These are phyloP conservation scores for Abramis brama DNA, from an alignment of 2,113 vertebrate species.

Conservation along the genomic window DNA sequence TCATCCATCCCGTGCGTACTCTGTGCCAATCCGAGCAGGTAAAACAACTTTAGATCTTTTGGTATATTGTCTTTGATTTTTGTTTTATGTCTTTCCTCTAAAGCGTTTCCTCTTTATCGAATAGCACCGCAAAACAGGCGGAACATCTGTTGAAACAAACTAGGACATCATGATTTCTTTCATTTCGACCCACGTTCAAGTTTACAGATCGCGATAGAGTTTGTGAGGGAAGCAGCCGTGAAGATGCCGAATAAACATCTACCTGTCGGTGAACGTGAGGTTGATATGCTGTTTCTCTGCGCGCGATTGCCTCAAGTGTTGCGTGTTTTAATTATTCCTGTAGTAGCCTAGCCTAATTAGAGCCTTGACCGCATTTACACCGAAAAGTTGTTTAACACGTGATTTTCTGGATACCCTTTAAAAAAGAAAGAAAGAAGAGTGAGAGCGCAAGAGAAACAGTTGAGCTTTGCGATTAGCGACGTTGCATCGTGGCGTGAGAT, in stretches of 20 bases:
- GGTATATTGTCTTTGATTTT: not conserved
- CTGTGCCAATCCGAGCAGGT: conserved; percentile 37
- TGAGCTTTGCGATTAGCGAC: not conserved
- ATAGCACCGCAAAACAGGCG: not conserved
- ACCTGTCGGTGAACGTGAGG: conserved; percentile 8
- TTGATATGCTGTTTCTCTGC: not conserved
- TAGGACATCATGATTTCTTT: not conserved
- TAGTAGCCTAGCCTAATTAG: not conserved
- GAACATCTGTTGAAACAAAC: conserved; percentile 27
- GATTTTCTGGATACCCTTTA: not conserved
- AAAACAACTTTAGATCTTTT: conserved; percentile 7
- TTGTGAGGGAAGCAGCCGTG: not conserved
- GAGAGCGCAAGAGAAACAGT: not conserved
- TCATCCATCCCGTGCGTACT: conserved; percentile 4
- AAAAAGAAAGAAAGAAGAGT: not conserved
- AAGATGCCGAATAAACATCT: not conserved
- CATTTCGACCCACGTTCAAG: not conserved
- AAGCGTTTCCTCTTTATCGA: not conserved
- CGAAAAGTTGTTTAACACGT: conserved; percentile 19
- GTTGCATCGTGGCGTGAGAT: not conserved
- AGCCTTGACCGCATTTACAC: not conserved
- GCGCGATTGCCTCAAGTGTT: not conserved
- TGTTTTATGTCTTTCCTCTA: not conserved
- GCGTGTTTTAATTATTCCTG: not conserved
- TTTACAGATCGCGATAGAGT: not conserved